Conservation (phyloP, 2,888 invertebrate species). For the Chromoteleia sp. region DNA sequence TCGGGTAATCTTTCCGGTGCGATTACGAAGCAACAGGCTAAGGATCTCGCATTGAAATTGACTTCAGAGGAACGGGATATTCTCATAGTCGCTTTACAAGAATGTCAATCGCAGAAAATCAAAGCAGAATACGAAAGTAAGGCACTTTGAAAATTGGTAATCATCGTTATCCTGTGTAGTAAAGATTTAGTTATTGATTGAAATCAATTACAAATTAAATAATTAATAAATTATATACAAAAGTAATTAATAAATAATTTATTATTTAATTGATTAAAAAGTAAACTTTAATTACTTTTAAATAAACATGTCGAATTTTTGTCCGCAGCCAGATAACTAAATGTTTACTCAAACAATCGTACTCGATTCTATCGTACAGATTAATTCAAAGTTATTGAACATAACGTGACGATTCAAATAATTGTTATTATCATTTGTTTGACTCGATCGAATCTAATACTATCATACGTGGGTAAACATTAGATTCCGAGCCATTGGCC, state of each 20-base stretch:
- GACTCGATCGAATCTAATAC: constrained; percentile 6
- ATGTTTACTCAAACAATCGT: constrained; percentile 10
- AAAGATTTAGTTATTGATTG: constrained; percentile 26
- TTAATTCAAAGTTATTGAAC: constrained; percentile 1
- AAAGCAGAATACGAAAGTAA: constrained; percentile 93
- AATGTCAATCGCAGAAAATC: constrained; percentile 90
- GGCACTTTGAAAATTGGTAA: not conserved
- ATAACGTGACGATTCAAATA: constrained; percentile 1
- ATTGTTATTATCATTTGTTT: constrained; percentile 19
- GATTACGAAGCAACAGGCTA: constrained; percentile 89
- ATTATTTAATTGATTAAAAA: too few species aligned
- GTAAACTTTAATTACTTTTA: too few species aligned
- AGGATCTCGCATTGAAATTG: constrained; percentile 90
- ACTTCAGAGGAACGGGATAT: constrained; percentile 90
- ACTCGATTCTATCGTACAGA: constrained; percentile 12
- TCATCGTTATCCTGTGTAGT: not conserved
- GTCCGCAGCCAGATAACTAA: constrained; percentile 18
- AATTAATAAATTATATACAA: too few species aligned
- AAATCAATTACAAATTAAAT: not conserved
- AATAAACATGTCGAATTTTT: not conserved
- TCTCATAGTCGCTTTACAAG: constrained; percentile 89
- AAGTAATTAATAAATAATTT: too few species aligned
- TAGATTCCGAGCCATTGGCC: constrained; percentile 9
- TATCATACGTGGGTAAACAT: constrained; percentile 15
- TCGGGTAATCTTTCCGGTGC: constrained; percentile 74